Base-by-base conservation (phyloP, 2,113 vertebrate species). In the Callopanchax toddi region DNA sequence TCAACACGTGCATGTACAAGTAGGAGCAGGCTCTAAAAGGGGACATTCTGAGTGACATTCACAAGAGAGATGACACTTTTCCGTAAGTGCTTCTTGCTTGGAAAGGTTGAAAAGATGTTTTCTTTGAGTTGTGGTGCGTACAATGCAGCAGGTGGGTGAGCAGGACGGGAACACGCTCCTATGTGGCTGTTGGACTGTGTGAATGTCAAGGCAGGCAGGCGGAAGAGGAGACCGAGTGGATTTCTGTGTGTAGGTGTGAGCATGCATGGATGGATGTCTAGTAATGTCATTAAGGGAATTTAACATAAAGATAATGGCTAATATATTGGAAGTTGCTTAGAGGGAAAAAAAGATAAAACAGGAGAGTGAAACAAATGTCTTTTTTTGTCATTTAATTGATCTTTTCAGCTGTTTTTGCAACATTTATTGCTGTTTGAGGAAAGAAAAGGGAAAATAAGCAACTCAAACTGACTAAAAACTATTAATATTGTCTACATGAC, bases 61-160 rank as follows among this genome's bases (percentile, higher is more conserved):
- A 16, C 67, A 34, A 43, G 32, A 67, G 60, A 57, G 40, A 25
- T 43, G 50, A 13, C 60, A 48, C 50, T 76, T 79, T 70, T 20
- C 12, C 17, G 44, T 43, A 65, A 80, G 86, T 70, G 72, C 59
- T 61, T 34, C 50, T 78, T 73, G 23, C 46, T 62, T 26, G 3
- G 48, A 70, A 67, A 81, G 79, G 74, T 79, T 73, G 63, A 77
- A 84, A 78, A 72, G 46, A 62, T 21, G 64, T 48, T 74, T 67
- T 60, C 48, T 53, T 45, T 0, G 25, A 22, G 18, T 50, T 46
- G 16, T 29, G 57, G 20, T 18, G 37, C 10, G 52, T 0, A 45
- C 10, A 16, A 40, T 67, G 74, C 69, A 48, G 82, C 67, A 74
- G 66, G 82, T 85, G 85, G 82, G 82, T 62, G 82, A 72, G 50